Base-by-base conservation (phyloP, 1,140 invertebrate species). In the Lineus longissimus region DNA sequence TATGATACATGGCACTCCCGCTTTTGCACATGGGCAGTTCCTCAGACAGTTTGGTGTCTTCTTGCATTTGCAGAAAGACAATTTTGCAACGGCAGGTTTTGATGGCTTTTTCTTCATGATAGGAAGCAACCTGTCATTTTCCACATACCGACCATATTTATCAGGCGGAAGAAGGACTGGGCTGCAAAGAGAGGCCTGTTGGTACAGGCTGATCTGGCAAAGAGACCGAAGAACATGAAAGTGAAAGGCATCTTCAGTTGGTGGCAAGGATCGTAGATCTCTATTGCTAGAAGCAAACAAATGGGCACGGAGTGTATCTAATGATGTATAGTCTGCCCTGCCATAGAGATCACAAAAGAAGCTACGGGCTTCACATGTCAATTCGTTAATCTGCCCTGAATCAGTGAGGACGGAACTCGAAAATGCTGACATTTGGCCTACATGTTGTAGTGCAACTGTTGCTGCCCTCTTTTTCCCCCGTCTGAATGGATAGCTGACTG, bases 181-280 rank as follows among this genome's bases (percentile, higher is more conserved):
- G 33, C 15, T 36, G 6, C 33, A 7, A 7, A 36, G 33, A 36
- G 4, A 7, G 15, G 33, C 33, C 33, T 36, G 33, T 36, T n/a
- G 6, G 47, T 51, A 51, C n/a, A 51, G n/a, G 19, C n/a, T 19
- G n/a, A 51, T 19, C 47, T 51, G 47, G 25, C 25, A 51, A 51
- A 51, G 47, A 9, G 6, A 7, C 25, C 47, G 6, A 9, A 51
- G 25, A 19, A 27, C n/a, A n/a, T 51, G 47, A 9, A 23, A 27
- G 9, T 27, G n/a, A 27, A 51, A 23, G n/a, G 47, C n/a, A 51
- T 51, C 47, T 51, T 51, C 47, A 6, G 47, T 51, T 4, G 47
- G 47, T 7, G 47, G 47, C n/a, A 51, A n/a, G n/a, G 25, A 51
- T 7, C 47, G 47, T 51, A 51, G 47, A 51, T 51, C 47, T 51